phyloP scores from a whole-genome alignment of 2,113 vertebrate species.

The Carassius auratus region DNA sequence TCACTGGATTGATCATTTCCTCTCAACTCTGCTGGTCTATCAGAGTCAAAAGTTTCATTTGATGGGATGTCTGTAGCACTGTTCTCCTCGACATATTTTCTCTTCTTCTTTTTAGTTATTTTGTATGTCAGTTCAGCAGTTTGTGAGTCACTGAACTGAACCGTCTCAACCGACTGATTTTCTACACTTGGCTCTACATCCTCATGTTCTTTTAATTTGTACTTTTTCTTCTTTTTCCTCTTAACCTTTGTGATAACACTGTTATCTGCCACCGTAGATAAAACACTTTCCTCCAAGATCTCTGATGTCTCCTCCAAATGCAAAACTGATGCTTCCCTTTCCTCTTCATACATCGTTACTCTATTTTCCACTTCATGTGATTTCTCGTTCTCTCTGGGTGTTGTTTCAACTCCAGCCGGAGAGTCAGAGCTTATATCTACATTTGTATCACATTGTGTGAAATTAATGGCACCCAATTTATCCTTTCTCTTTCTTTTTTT shows the following conservation, averaged over 20 bases:
- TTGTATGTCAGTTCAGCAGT: not conserved
- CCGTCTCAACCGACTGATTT: not conserved
- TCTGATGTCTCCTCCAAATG: not conserved
- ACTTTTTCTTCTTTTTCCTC: not conserved
- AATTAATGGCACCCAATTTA: not conserved
- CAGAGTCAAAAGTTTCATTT: not conserved
- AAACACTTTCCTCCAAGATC: not conserved
- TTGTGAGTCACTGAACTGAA: not conserved
- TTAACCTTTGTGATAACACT: not conserved
- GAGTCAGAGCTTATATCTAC: not conserved
- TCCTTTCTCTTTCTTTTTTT: conserved; percentile 31
- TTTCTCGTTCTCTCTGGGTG: not conserved
- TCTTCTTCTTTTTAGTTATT: conserved; percentile 24
- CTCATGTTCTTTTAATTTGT: not conserved
- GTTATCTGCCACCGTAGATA: not conserved
- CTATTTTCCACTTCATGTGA: not conserved
- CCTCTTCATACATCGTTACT: not conserved
- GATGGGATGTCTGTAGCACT: not conserved
- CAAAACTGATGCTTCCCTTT: not conserved
- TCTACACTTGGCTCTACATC: not conserved
- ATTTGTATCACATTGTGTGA: not conserved
- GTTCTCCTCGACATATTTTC: not conserved
- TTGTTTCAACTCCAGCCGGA: not conserved
- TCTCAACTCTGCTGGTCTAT: not conserved
- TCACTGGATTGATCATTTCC: not conserved